Conservation (phyloP, 2,888 invertebrate species). For the Cryptocheilus praepositus region DNA sequence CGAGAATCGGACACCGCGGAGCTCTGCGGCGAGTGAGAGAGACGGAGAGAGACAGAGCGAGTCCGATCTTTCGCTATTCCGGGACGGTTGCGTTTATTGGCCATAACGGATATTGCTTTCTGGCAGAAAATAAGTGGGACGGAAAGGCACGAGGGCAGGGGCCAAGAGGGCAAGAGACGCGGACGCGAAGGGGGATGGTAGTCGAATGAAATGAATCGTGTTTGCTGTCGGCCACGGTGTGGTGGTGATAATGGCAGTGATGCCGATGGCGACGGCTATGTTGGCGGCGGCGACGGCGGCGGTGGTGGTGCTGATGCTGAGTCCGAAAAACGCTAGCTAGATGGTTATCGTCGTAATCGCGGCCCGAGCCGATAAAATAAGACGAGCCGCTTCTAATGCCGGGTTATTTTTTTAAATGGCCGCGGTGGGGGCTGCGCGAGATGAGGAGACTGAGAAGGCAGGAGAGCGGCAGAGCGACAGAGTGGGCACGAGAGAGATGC, state of each 20-base stretch:
- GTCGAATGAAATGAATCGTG: constrained; percentile 57
- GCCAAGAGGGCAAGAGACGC: not conserved
- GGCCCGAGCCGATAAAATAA: constrained; percentile 59
- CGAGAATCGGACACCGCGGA: too few species aligned
- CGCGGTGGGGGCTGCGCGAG: constrained; percentile 2
- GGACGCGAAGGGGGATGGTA: constrained; percentile 2
- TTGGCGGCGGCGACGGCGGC: constrained; percentile 22
- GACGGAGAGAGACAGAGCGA: too few species aligned
- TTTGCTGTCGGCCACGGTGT: constrained; percentile 39
- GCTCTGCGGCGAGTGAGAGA: too few species aligned
- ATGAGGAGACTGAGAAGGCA: constrained; percentile 5
- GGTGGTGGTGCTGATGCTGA: constrained; percentile 40
- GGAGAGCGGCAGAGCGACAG: not conserved
- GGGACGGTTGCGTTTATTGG: constrained; percentile 38
- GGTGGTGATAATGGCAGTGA: constrained; percentile 50
- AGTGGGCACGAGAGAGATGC: constrained; percentile 24
- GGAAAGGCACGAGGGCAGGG: constrained; percentile 7
- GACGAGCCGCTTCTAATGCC: constrained; percentile 45
- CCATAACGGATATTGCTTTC: constrained; percentile 43
- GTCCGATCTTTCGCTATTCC: constrained; percentile 25
- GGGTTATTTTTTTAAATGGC: constrained; percentile 50
- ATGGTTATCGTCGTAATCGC: constrained; percentile 69
- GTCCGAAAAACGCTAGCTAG: constrained; percentile 56
- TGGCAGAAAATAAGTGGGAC: constrained; percentile 35
- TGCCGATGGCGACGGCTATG: constrained; percentile 30